Conservation (phyloP, 37 sponge, comb jelly and placozoan genomes). For the Eunapius fragilis region DNA sequence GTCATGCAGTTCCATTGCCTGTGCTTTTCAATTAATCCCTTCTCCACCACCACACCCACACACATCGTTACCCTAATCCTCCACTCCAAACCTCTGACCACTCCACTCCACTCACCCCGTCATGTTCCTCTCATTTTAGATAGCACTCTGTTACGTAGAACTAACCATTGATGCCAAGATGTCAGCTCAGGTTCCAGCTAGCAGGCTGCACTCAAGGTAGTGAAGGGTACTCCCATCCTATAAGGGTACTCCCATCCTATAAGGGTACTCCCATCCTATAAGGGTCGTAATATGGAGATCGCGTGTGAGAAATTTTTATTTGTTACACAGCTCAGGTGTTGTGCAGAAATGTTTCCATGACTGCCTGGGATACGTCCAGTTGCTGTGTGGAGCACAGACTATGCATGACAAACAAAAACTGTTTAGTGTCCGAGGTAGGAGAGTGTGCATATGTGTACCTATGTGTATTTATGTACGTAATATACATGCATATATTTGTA, state of each 20-base stretch:
- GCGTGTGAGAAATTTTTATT: no score
- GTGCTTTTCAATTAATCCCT: background rate
- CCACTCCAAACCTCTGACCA: no score
- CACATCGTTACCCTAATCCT: no score
- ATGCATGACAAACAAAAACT: background rate
- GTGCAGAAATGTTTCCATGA: constrained; percentile 28
- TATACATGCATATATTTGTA: constrained; percentile 26
- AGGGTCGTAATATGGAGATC: no score
- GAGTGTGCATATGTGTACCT: background rate
- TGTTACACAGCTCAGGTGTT: background rate
- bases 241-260: no score
- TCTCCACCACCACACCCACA: background rate
- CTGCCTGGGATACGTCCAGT: constrained; percentile 34
- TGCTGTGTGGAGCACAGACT: background rate
- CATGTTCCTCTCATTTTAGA: constrained; percentile 3
- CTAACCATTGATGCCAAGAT: constrained; percentile 4
- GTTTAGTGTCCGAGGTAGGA: background rate
- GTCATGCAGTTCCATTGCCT: background rate
- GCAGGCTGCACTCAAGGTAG: no score
- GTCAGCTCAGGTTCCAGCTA: background rate
- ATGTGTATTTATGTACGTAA: background rate
- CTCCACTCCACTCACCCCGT: no score
- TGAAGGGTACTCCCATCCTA: no score
- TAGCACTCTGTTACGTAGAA: constrained; percentile 51
- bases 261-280: no score